Evolutionary conservation across 2,888 invertebrate genomes (phyloP).

Genomic region (Scaptomyza flava): DNA sequence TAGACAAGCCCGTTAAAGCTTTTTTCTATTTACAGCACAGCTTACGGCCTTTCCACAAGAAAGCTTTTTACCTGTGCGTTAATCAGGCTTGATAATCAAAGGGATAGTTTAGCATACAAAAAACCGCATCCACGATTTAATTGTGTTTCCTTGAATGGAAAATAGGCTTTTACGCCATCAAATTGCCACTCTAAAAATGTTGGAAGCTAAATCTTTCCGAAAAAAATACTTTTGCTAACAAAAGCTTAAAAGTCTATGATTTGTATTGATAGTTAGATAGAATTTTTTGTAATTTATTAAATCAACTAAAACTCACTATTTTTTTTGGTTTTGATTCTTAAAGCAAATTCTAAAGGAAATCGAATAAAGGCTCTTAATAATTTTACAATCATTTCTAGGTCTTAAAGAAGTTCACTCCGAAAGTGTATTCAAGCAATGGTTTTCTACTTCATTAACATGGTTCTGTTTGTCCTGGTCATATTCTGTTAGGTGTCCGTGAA

Average conservation of each 20-base stretch:
- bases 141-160: conserved; percentile 11
- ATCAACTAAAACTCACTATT: no score
- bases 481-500: background rate
- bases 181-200: no score
- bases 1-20: conserved; percentile 53
- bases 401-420: no score
- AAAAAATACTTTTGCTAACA: no score
- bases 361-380: no score
- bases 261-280: no score
- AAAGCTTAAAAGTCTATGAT: no score
- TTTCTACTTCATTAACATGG: background rate
- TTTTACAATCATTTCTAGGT: no score
- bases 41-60: conserved; percentile 31
- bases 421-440: background rate
- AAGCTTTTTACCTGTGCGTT: conserved; percentile 1
- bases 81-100: conserved; percentile 50
- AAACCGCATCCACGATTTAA: conserved; percentile 11
- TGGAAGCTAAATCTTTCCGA: no score
- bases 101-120: conserved; percentile 26
- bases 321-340: no score
- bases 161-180: background rate
- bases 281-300: no score
- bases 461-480: conserved; percentile 15
- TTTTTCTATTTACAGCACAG: conserved; percentile 54
- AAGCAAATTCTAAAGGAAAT: no score